Percentiles rank a stretch among this genome's conserved stretches.
Evolutionary conservation across 2,888 invertebrate species (phyloP).

Genomic region (Lumbricus terrestris): DNA sequence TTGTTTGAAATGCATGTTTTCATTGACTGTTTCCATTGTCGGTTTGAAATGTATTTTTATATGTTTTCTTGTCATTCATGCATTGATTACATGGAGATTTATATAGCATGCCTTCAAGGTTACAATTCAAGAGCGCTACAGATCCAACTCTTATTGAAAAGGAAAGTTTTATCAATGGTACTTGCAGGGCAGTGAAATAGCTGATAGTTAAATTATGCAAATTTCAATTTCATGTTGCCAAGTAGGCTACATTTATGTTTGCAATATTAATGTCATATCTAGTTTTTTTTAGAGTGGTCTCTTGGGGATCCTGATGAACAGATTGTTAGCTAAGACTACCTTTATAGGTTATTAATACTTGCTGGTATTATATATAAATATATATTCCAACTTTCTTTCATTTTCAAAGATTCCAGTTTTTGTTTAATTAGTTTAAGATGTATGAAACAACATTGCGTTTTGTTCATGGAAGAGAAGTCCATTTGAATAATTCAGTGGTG

Average conservation of each 20-base stretch:
- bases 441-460: neutral
- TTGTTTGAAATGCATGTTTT: neutral
- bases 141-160: too few relatives aligned
- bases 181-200: neutral
- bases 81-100: too few relatives aligned
- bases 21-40: neutral
- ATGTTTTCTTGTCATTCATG: neutral
- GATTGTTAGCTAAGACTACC: neutral
- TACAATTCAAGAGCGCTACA: too few relatives aligned
- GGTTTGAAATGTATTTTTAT: neutral
- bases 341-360: neutral
- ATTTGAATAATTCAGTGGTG: neutral
- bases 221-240: neutral
- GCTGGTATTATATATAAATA: neutral
- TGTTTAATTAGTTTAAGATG: neutral
- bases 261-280: neutral
- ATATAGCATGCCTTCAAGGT: too few relatives aligned
- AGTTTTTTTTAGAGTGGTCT: neutral
- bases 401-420: neutral
- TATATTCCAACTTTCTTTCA: neutral
- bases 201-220: neutral
- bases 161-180: too few relatives aligned
- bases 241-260: neutral
- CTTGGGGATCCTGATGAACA: neutral
- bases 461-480: neutral